Conservation (phyloP, 2,797 vertebrate species). For the Mormyrops attenuatus region DNA sequence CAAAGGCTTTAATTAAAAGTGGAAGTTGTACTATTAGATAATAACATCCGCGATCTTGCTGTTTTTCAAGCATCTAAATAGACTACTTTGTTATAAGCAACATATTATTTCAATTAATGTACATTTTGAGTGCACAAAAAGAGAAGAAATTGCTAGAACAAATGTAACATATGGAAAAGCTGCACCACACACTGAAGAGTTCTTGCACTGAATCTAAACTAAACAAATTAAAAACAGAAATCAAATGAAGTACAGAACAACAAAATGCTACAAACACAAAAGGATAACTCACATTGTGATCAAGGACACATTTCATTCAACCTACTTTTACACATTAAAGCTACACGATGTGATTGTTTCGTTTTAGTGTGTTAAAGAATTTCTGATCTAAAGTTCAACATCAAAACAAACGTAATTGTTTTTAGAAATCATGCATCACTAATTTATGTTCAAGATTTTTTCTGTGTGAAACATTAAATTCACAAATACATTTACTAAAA, state of each 20-base stretch:
- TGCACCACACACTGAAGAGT: not conserved
- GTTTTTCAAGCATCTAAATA: not conserved
- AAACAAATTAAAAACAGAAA: conserved; percentile 1
- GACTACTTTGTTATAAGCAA: not conserved
- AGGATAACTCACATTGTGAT: not conserved
- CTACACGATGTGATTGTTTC: not conserved
- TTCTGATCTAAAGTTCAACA: not conserved
- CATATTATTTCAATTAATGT: not conserved
- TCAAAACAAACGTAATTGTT: not conserved
- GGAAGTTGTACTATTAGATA: not conserved
- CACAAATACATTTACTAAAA: not conserved
- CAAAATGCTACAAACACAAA: not conserved
- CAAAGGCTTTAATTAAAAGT: not conserved
- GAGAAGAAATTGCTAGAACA: not conserved
- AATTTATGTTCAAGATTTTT: not conserved
- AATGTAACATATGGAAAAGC: not conserved
- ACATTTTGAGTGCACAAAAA: not conserved
- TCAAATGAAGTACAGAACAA: not conserved
- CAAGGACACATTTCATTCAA: not conserved
- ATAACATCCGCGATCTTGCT: not conserved
- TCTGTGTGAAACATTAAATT: not conserved
- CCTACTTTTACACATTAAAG: not conserved
- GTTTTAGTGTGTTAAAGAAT: not conserved
- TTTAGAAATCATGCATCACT: not conserved
- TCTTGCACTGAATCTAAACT: not conserved